Conservation (phyloP, 2,113 vertebrate genomes). For the Pelecanoides urinatrix region DNA sequence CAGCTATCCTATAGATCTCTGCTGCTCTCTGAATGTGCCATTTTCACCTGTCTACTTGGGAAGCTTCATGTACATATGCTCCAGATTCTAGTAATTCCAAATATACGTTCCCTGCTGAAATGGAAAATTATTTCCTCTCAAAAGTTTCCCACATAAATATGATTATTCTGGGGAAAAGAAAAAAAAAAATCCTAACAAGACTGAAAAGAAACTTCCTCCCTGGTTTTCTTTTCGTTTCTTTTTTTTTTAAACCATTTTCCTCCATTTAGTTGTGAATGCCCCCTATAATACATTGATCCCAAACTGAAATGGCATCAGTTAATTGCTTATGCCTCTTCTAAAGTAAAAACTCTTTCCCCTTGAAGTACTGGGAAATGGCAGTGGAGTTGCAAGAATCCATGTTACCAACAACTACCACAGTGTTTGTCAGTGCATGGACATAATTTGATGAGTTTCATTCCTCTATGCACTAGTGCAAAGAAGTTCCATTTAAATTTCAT, state of each 20-base stretch:
- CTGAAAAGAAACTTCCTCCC: background rate
- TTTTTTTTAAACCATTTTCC: background rate
- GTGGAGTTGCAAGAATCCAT: background rate
- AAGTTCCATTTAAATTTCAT: constrained; percentile 5
- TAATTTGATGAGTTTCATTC: background rate
- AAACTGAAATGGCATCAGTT: background rate
- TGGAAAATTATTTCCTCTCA: background rate
- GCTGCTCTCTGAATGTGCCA: background rate
- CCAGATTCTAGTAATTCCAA: background rate
- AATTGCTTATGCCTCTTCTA: background rate
- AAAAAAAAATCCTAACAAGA: background rate
- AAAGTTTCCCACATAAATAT: background rate
- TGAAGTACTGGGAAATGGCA: background rate
- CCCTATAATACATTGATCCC: background rate
- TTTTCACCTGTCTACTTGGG: background rate
- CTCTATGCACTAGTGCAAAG: background rate
- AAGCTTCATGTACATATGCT: constrained; percentile 15
- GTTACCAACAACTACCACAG: background rate
- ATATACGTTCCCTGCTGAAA: background rate
- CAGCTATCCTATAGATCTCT: background rate
- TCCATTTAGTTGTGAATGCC: background rate
- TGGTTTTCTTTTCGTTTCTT: background rate
- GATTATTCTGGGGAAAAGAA: background rate
- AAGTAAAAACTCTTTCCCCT: background rate
- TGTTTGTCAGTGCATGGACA: background rate